Percentiles rank a stretch among this genome's conserved stretches.
Evolutionary conservation across 2,113 vertebrate species (phyloP).

Genomic region (Corythaixoides concolor): DNA sequence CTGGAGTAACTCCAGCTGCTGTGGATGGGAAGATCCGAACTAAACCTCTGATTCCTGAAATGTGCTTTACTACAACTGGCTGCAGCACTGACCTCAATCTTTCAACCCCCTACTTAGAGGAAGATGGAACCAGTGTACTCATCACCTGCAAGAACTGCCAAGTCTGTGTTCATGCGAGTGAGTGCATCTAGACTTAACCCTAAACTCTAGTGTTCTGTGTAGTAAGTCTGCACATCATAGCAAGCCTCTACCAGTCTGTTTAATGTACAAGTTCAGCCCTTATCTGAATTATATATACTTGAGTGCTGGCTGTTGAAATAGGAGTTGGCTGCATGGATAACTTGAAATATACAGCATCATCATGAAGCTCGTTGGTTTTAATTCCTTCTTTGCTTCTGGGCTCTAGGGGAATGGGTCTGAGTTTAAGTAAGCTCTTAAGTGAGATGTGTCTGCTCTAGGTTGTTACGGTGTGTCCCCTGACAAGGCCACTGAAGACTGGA

Average conservation of each 20-base stretch:
- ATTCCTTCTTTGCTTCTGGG: not conserved
- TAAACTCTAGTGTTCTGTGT: not conserved
- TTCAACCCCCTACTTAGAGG: slow-evolving; percentile 86
- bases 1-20: slow-evolving; percentile 40
- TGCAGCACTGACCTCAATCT: slow-evolving; percentile 86
- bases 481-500: slow-evolving; percentile 84
- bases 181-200: slow-evolving; percentile 63
- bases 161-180: slow-evolving; percentile 93
- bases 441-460: slow-evolving; percentile 70
- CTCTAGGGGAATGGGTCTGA: not conserved
- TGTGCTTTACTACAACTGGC: slow-evolving; percentile 92
- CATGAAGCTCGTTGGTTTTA: rapidly evolving
- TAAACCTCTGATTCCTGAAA: slow-evolving; percentile 94
- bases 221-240: not conserved
- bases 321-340: not conserved
- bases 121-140: slow-evolving; percentile 90
- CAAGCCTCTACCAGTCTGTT: not conserved
- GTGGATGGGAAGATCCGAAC: slow-evolving; percentile 78
- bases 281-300: not conserved
- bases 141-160: slow-evolving; percentile 90
- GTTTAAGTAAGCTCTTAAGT: not conserved
- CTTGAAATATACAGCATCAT: not conserved
- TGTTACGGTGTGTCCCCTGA: slow-evolving; percentile 90
- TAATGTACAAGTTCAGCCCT: not conserved
- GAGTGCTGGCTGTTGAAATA: not conserved